Conservation (phyloP, 2,113 vertebrate genomes). For the Takifugu flavidus region DNA sequence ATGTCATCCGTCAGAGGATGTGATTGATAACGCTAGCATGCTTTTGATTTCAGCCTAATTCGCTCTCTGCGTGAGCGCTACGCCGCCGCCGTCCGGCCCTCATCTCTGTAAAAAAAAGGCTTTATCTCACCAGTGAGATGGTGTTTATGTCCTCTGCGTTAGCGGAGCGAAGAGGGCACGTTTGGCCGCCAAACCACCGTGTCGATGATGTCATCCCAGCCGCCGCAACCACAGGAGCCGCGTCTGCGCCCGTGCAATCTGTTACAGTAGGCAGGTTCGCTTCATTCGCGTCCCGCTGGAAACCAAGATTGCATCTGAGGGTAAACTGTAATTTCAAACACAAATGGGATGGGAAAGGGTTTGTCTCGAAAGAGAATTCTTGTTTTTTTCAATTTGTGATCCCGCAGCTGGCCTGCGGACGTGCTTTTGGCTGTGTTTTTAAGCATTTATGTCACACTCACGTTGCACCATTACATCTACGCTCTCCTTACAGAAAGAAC, state of each 20-base stretch:
- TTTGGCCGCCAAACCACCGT: slow-evolving; percentile 2
- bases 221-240: slow-evolving; percentile 15
- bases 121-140: slow-evolving; percentile 9
- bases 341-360: not conserved
- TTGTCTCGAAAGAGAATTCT: slow-evolving; percentile 12
- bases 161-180: slow-evolving; percentile 13
- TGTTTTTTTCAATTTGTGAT: slow-evolving; percentile 25
- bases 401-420: slow-evolving; percentile 35
- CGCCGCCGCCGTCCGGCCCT: not conserved
- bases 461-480: too few species aligned
- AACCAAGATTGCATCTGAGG: not conserved
- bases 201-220: slow-evolving; percentile 36
- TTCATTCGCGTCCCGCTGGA: not conserved
- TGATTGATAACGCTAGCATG: slow-evolving; percentile 40
- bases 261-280: not conserved
- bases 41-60: slow-evolving; percentile 23
- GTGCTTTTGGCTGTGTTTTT: slow-evolving; percentile 4
- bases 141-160: not conserved
- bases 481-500: too few species aligned
- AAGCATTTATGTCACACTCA: too few species aligned
- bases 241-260: not conserved
- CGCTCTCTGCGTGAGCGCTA: slow-evolving; percentile 5
- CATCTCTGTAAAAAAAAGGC: not conserved
- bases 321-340: not conserved
- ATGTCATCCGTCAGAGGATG: slow-evolving; percentile 18